Conservation (phyloP, 2,113 vertebrate genomes). For the Ailuropoda melanoleuca region DNA sequence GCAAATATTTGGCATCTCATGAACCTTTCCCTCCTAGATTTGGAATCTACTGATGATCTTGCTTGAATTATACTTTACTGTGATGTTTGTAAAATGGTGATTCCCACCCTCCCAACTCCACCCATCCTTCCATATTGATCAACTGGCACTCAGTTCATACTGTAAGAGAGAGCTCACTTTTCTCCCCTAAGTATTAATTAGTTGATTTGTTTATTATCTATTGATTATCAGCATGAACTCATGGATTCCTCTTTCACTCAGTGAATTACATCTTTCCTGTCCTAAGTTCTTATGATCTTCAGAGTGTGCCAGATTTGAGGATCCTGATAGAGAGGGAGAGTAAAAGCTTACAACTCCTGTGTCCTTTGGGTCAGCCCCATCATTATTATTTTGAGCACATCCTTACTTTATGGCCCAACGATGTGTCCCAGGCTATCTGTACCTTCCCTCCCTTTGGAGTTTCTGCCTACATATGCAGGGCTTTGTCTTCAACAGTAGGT, state of each 20-base stretch:
- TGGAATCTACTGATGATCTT: not conserved
- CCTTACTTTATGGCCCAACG: not conserved
- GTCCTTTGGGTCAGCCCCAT: not conserved
- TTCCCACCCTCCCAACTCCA: not conserved
- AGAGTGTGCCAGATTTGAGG: not conserved
- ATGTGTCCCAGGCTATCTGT: not conserved
- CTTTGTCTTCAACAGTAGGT: not conserved
- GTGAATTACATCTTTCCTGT: not conserved
- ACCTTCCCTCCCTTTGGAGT: not conserved
- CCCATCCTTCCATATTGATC: not conserved
- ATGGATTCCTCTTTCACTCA: not conserved
- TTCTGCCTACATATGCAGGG: not conserved
- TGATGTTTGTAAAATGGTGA: not conserved
- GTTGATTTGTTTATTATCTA: not conserved
- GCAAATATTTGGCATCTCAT: not conserved
- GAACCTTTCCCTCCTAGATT: not conserved
- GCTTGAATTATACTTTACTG: not conserved
- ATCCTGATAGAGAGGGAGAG: not conserved
- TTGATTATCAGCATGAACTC: not conserved
- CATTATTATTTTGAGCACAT: not conserved
- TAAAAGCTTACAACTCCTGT: not conserved
- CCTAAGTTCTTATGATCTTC: not conserved
- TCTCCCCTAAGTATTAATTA: not conserved
- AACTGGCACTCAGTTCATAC: not conserved
- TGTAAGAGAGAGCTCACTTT: not conserved